Conservation (phyloP, 2,113 vertebrate species). For the Chauna torquata region DNA sequence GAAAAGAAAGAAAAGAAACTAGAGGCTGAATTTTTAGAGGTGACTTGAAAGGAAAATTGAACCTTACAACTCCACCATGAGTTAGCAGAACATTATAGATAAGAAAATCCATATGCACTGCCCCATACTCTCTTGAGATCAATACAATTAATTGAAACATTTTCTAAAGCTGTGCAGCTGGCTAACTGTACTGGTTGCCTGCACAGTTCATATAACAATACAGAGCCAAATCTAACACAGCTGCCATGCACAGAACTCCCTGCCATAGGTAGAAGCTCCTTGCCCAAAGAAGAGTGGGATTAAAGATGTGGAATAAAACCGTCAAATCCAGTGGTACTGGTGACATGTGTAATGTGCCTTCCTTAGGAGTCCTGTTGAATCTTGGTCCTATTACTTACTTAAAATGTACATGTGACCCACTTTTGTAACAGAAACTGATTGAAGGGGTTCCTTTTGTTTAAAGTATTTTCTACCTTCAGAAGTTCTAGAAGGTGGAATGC, state of each 20-base stretch:
- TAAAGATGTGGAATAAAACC: not conserved
- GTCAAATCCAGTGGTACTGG: not conserved
- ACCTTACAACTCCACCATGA: not conserved
- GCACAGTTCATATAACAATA: not conserved
- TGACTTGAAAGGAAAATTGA: not conserved
- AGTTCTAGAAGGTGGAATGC: not conserved
- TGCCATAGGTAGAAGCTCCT: not conserved
- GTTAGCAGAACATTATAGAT: not conserved
- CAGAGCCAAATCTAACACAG: not conserved
- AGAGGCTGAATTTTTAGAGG: not conserved
- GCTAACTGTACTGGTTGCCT: not conserved
- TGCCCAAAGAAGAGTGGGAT: not conserved
- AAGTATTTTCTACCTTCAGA: not conserved
- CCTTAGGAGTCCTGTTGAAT: not conserved
- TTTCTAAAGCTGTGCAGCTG: not conserved
- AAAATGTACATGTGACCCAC: accelerated
- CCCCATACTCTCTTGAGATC: not conserved
- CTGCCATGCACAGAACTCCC: not conserved
- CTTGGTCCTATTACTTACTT: not conserved
- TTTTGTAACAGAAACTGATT: not conserved
- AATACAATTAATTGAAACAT: not conserved
- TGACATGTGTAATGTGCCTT: not conserved
- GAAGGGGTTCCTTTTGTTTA: not conserved
- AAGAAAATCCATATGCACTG: not conserved
- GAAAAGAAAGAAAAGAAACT: not conserved